Base-by-base conservation (phyloP, 1,140 invertebrate genomes). In the Pectinophora gossypiella region DNA sequence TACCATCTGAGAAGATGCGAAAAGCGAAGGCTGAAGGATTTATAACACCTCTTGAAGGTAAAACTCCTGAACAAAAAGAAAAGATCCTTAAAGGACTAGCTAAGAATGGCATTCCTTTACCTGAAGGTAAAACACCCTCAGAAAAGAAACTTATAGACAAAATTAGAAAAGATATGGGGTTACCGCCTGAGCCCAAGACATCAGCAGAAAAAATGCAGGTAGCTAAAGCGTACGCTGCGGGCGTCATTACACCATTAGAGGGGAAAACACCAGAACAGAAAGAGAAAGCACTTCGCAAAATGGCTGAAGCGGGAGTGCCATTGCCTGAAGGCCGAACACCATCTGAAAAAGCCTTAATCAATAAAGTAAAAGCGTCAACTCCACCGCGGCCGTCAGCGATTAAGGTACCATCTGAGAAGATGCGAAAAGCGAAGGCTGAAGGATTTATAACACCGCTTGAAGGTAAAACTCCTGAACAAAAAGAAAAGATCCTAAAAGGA, bases 221-320 rank as follows among this genome's bases (percentile, higher is more conserved):
- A 1, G 19, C 15, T 16, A 56, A 55, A 56, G 69, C 59, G 13
- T 54, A 68, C 40, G 68, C 48, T 9, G 62, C n/a, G n/a, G n/a
- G n/a, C n/a, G n/a, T n/a, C n/a, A n/a, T n/a, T n/a, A n/a, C n/a
- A n/a, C n/a, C n/a, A 54, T 48, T 80, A 15, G 47, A 64, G 48
- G 72, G 74, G 3, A 76, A 73, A 64, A 52, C 64, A 3, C 5
- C 43, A 10, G 15, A 36, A 21, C 38, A 79, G 44, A 79, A 75
- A 51, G 68, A 72, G 59, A 68, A 65, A 52, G 68, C 72, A 22
- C n/a, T 79, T 10, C 61, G 51, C 61, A 49, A 54, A 45, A 42
- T 65, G 23, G 57, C 61, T 3, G 56, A 56, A 46, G 38, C 59
- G 19, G 76, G 72, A 3, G 19, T 73, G 18, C 58, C 63, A 5